These are phyloP conservation scores for Sclerodermus sp. DNA, from an alignment of 2,888 invertebrate species.

Conservation along the genomic window DNA sequence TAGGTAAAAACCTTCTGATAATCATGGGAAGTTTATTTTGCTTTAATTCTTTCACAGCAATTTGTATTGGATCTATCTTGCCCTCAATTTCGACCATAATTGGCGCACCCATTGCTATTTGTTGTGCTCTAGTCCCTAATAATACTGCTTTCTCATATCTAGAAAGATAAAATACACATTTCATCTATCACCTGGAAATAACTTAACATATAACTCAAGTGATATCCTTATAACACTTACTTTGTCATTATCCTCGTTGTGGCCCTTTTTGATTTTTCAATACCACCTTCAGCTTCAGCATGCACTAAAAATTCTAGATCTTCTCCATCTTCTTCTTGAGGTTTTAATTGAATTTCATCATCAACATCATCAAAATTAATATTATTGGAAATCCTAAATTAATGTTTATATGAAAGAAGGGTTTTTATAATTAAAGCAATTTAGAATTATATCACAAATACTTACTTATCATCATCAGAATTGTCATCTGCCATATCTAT, in stretches of 20 bases:
- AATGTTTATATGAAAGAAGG: conserved; percentile 2
- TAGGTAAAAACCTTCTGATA: conserved; percentile 93
- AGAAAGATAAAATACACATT: too few species aligned
- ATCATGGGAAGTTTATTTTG: conserved; percentile 96
- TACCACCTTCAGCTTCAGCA: conserved; percentile 78
- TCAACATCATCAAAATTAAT: conserved; percentile 90
- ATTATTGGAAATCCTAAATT: conserved; percentile 71
- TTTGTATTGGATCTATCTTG: conserved; percentile 96
- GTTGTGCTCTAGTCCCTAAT: conserved; percentile 92
- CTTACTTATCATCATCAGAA: conserved; percentile 79
- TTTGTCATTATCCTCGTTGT: conserved; percentile 99
- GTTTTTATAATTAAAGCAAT: too few species aligned
- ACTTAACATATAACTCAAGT: too few species aligned
- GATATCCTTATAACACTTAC: conserved; percentile 61
- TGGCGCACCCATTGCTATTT: conserved; percentile 99
- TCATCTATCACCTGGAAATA: too few species aligned
- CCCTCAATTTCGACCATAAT: conserved; percentile 99
- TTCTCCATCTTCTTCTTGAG: conserved; percentile 84
- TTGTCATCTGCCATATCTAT: conserved; percentile 93
- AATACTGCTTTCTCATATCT: conserved; percentile 87
- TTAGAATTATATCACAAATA: conserved; percentile 30
- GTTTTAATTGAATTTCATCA: conserved; percentile 84
- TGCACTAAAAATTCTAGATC: conserved; percentile 82
- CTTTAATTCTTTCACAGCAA: conserved; percentile 99
- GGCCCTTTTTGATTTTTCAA: conserved; percentile 85